Base-by-base conservation (phyloP, 30 jellyfish, hydroid and myxozoan genomes). In the Turritopsis rubra region DNA sequence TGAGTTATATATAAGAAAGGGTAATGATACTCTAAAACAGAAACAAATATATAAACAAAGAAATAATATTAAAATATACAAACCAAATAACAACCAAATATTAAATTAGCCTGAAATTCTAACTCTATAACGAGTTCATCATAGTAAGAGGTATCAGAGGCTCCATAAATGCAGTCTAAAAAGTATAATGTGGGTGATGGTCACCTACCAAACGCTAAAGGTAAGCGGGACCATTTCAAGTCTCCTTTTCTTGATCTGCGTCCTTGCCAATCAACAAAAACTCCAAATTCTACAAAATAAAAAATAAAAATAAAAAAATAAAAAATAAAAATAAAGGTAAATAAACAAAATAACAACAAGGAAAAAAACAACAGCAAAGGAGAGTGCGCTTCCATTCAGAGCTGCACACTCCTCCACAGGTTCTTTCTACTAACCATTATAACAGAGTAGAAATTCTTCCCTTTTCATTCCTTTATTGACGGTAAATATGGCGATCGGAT, bases 231-330 rank as follows among this genome's bases (percentile, higher is more conserved):
- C 98, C 98, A 92, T 85, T 92, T 92, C 65, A 92, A 79, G 77
- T 92, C 98, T 68, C 95, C 87, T 70, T 91, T 89, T 66, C 98
- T 81, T 3, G 98, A 88, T 52, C 98, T 76, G 23, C 98, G 86
- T 26, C 98, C 98, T 72, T 88, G 95, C 81, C 91, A 86, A 54
- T 88, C 98, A n/a, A 92, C 98, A 79, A 92, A 92, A 1, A 92
- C 92, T 24, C 98, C 98, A 73, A 92, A 92, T 77, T 92, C 98
- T 92, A 72, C 29, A 25, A 23, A 53, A 70, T 31, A 28, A 65
- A 53, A 1, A 41, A 41, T 41, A 41, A 41, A 1, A 41, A 41
- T 41, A 41, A 72, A 16, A 72, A 19, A 16, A 22, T 0, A 16
- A 16, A 16, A n/a, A 72, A 17, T 17, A 16, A 26, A 16, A 72